Evolutionary conservation across 2,888 invertebrate species (phyloP).

Genomic region (Eledone cirrhosa): DNA sequence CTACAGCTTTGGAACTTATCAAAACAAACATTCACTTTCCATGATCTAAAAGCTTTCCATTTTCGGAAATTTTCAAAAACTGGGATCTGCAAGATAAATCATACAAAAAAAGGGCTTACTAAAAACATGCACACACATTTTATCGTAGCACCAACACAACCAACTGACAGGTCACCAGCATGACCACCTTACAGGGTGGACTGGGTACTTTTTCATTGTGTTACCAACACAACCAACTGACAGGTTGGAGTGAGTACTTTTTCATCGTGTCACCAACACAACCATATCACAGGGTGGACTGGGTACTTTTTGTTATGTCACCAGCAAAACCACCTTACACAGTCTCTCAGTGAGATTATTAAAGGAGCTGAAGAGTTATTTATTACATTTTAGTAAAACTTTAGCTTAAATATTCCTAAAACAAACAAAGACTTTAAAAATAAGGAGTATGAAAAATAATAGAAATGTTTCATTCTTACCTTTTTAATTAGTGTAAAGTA

Average conservation of each 20-base stretch:
- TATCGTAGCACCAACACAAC: not conserved
- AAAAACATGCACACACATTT: not conserved
- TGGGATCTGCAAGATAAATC: constrained; percentile 58
- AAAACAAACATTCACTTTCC: constrained; percentile 79
- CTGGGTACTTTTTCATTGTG: no score
- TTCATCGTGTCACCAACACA: no score
- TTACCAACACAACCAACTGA: no score
- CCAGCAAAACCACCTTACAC: no score
- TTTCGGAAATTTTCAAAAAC: constrained; percentile 66
- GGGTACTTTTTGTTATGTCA: no score
- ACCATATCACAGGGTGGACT: no score
- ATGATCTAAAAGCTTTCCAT: constrained; percentile 79
- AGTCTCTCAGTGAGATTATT: not conserved
- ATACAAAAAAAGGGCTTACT: not conserved
- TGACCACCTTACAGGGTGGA: no score
- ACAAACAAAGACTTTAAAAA: no score
- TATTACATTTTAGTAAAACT: no score
- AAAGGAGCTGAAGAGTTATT: not conserved
- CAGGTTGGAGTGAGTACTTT: no score
- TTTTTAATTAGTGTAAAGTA: constrained; percentile 81
- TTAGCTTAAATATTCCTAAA: no score
- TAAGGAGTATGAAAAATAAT: not conserved
- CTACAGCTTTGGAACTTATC: constrained; percentile 75
- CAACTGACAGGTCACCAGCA: not conserved
- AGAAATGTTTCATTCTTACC: constrained; percentile 66